Evolutionary conservation across 2,888 invertebrate genomes (phyloP).

Genomic region (Lingula anatina): DNA sequence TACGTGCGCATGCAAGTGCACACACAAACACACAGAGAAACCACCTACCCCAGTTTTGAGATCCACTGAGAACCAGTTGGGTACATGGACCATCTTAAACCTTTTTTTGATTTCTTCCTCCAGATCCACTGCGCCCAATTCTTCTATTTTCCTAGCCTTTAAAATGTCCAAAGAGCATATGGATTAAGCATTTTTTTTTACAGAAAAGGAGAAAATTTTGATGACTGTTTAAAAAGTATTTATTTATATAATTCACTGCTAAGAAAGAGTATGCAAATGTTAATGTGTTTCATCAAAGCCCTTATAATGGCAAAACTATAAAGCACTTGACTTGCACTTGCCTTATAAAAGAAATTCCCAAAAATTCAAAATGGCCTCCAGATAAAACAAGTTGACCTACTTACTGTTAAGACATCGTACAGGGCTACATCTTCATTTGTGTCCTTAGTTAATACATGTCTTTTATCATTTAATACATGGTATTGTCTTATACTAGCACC

Average conservation of each 20-base stretch:
- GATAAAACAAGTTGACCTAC: constrained; percentile 12
- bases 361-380: too few species aligned
- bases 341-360: too few species aligned
- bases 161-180: too few species aligned
- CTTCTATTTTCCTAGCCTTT: constrained; percentile 79
- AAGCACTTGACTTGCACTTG: too few species aligned
- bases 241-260: too few species aligned
- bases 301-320: too few species aligned
- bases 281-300: too few species aligned
- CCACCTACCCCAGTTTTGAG: constrained; percentile 86
- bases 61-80: constrained; percentile 99
- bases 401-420: constrained; percentile 89
- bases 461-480: constrained; percentile 88
- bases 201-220: too few species aligned
- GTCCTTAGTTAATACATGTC: constrained; percentile 93
- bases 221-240: too few species aligned
- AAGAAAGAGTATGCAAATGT: too few species aligned
- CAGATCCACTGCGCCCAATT: constrained; percentile 81
- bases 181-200: background rate
- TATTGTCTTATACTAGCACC: constrained; percentile 92
- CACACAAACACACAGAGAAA: too few species aligned
- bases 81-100: constrained; percentile 90
- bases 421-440: constrained; percentile 83
- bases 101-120: constrained; percentile 88
- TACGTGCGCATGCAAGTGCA: too few species aligned